Evolutionary conservation across 2,113 vertebrate genomes (phyloP).

Genomic region (Mesitornis unicolor): DNA sequence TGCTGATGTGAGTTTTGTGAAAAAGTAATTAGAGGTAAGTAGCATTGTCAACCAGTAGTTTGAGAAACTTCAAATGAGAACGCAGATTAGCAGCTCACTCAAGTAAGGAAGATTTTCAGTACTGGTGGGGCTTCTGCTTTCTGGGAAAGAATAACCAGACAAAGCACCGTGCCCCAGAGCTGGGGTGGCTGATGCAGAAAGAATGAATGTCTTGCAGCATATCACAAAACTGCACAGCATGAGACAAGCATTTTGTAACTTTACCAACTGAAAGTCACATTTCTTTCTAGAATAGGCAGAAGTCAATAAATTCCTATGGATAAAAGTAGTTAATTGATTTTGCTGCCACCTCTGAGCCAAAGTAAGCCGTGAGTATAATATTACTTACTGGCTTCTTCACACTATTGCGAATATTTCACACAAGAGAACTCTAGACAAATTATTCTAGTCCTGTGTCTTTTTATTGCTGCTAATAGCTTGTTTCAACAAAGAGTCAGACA

Average conservation of each 20-base stretch:
- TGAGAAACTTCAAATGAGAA: not conserved
- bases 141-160: not conserved
- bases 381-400: slow-evolving; percentile 45
- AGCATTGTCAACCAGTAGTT: not conserved
- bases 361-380: slow-evolving; percentile 23
- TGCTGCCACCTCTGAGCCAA: slow-evolving; percentile 60
- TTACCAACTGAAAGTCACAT: not conserved
- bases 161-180: not conserved
- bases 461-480: slow-evolving; percentile 68
- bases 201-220: not conserved
- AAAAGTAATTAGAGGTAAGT: not conserved
- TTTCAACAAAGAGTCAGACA: slow-evolving; percentile 66
- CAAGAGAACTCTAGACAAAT: slow-evolving; percentile 65
- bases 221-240: not conserved
- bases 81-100: not conserved
- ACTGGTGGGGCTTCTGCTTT: not conserved
- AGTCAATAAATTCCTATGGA: slow-evolving; percentile 57
- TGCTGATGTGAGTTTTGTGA: slow-evolving; percentile 11
- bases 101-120: not conserved
- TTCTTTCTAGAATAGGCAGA: slow-evolving; percentile 43
- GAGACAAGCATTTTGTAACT: not conserved
- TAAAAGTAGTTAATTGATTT: slow-evolving; percentile 70
- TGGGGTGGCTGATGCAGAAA: not conserved
- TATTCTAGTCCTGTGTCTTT: slow-evolving; percentile 60
- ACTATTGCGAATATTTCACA: slow-evolving; percentile 32